Conservation (phyloP, 2,888 invertebrate genomes). For the Pheosia tremula region DNA sequence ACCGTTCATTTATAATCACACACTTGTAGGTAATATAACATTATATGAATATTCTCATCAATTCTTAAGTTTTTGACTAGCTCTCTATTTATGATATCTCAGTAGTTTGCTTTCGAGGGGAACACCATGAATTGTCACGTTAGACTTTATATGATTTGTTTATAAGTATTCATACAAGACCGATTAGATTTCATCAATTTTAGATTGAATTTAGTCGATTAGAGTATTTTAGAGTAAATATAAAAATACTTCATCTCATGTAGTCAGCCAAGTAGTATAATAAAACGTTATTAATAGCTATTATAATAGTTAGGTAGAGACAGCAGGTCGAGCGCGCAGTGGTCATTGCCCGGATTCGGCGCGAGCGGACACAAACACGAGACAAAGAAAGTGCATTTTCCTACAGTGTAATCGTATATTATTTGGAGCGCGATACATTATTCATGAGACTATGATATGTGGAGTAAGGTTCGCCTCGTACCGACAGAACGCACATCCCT, state of each 20-base stretch:
- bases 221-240: too few relatives aligned
- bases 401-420: conserved; percentile 74
- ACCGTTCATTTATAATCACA: background rate
- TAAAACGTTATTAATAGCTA: background rate
- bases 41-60: background rate
- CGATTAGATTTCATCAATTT: too few relatives aligned
- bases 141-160: too few relatives aligned
- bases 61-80: too few relatives aligned
- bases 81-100: too few relatives aligned
- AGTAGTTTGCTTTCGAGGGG: too few relatives aligned
- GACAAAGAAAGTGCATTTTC: conserved; percentile 82
- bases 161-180: too few relatives aligned
- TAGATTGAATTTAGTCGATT: too few relatives aligned
- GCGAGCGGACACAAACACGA: conserved; percentile 43
- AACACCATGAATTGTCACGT: too few relatives aligned
- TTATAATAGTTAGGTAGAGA: conserved; percentile 11
- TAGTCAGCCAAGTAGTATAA: background rate
- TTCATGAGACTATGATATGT: conserved; percentile 79
- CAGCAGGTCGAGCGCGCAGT: conserved; percentile 11
- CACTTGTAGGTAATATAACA: background rate
- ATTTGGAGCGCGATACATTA: conserved; percentile 79
- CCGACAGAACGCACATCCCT: conserved; percentile 34
- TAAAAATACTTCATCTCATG: background rate
- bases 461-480: conserved; percentile 71
- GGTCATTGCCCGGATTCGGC: conserved; percentile 63